These are phyloP conservation scores for Dendrolimus punctatus DNA, from an alignment of 1,140 invertebrate genomes.

Conservation along the genomic window DNA sequence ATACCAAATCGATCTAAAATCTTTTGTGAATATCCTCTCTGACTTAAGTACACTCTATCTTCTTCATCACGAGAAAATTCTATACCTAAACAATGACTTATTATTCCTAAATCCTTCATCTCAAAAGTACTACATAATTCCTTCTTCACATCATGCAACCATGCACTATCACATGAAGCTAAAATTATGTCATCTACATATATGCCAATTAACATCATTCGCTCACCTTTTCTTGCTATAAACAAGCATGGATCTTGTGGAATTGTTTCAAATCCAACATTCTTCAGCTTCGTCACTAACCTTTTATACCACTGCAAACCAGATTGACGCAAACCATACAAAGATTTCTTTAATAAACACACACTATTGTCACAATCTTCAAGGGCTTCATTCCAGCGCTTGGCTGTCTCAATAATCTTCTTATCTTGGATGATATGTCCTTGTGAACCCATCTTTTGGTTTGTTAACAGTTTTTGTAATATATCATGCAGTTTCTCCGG, in stretches of 20 bases:
- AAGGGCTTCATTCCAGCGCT: constrained; percentile 8
- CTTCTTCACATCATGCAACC: constrained; percentile 10
- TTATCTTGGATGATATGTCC: constrained; percentile 9
- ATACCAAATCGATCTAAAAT: constrained; percentile 13
- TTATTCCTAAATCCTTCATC: constrained; percentile 18
- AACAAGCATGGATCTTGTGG: constrained; percentile 19
- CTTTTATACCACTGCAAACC: constrained; percentile 10
- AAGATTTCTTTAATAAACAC: constrained; percentile 17
- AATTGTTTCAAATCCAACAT: constrained; percentile 14
- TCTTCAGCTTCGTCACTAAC: constrained; percentile 11
- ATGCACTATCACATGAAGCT: constrained; percentile 11
- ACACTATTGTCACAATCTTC: constrained; percentile 19
- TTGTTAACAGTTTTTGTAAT: constrained; percentile 13
- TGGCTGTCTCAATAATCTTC: constrained; percentile 10
- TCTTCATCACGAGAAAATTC: constrained; percentile 14
- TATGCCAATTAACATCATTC: constrained; percentile 21
- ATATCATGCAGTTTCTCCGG: constrained; percentile 13
- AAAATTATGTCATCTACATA: constrained; percentile 25
- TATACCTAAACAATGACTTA: constrained; percentile 16
- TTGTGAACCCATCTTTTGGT: constrained; percentile 13
- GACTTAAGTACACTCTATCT: constrained; percentile 15
- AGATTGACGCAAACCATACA: constrained; percentile 22
- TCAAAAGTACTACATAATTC: constrained; percentile 12
- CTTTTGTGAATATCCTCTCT: constrained; percentile 7
- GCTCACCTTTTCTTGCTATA: constrained; percentile 7